Conservation (phyloP, 2,797 vertebrate genomes). For the Sebastes vulpes region DNA sequence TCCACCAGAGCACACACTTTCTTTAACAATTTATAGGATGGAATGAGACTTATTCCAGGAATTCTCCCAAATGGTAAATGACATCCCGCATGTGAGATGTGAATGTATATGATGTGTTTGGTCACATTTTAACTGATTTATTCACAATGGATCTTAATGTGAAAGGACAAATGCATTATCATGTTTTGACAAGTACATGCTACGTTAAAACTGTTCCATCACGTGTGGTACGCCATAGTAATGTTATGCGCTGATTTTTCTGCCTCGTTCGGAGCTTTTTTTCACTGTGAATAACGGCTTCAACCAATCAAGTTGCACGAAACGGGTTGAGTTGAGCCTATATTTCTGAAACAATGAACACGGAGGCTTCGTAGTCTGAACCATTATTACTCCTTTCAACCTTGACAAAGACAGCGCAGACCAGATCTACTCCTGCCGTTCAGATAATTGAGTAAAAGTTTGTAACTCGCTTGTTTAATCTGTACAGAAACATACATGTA, state of each 20-base stretch:
- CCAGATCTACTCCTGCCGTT: not conserved
- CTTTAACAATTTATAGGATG: conserved; percentile 28
- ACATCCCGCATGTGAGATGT: not conserved
- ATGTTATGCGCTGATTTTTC: not conserved
- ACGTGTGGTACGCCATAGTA: not conserved
- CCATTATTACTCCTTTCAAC: not conserved
- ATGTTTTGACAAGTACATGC: not conserved
- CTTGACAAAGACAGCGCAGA: too few species aligned
- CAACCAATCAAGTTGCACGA: too few species aligned
- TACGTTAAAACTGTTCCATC: not conserved
- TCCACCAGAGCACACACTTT: not conserved
- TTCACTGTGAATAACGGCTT: accelerated
- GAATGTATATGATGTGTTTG: not conserved
- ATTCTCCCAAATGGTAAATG: not conserved
- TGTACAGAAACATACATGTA: not conserved
- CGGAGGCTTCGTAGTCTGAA: too few species aligned
- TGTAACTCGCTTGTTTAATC: not conserved
- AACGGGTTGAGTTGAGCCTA: too few species aligned
- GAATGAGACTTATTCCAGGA: conserved; percentile 11
- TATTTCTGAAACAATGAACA: too few species aligned
- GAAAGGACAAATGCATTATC: too few species aligned
- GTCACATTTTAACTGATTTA: not conserved
- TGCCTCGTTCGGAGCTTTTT: too few species aligned
- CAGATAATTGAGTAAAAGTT: too few species aligned
- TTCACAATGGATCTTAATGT: too few species aligned